Evolutionary conservation across 2,797 vertebrate genomes (phyloP).

Genomic region (Chanos chanos): DNA sequence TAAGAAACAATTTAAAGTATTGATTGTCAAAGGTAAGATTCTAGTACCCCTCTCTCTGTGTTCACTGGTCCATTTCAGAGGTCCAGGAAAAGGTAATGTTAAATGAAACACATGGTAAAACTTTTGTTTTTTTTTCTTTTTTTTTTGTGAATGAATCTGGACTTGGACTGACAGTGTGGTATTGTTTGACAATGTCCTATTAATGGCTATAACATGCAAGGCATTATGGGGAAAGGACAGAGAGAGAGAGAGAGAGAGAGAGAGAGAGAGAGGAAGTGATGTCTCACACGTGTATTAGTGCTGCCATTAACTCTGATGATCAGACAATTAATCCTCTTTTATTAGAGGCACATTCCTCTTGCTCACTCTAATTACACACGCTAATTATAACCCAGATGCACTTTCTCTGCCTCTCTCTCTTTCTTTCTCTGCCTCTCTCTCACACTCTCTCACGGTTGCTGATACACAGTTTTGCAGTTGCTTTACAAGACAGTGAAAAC

Average conservation of each 20-base stretch:
- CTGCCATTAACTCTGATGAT: slow-evolving; percentile 49
- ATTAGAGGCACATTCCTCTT: slow-evolving; percentile 40
- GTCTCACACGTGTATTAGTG: no score
- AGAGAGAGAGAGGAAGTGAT: background rate
- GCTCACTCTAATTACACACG: slow-evolving; percentile 45
- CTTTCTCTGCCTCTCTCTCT: background rate
- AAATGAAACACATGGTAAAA: background rate
- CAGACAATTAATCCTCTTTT: slow-evolving; percentile 47
- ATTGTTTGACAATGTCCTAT: no score
- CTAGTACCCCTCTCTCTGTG: no score
- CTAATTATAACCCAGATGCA: slow-evolving; percentile 41
- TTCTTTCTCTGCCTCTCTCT: background rate
- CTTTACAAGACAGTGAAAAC: no score
- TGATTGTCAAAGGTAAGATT: no score
- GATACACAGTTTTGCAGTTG: background rate
- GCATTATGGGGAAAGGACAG: background rate
- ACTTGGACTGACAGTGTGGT: no score
- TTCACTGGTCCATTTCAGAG: no score
- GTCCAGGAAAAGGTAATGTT: background rate
- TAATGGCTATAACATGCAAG: no score
- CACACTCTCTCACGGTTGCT: background rate
- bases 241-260: background rate
- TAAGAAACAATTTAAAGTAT: no score
- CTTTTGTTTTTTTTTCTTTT: background rate
- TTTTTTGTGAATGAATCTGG: background rate